Conservation (phyloP, 64 coral and sea anemone genomes). For the Montipora efflorescens region DNA sequence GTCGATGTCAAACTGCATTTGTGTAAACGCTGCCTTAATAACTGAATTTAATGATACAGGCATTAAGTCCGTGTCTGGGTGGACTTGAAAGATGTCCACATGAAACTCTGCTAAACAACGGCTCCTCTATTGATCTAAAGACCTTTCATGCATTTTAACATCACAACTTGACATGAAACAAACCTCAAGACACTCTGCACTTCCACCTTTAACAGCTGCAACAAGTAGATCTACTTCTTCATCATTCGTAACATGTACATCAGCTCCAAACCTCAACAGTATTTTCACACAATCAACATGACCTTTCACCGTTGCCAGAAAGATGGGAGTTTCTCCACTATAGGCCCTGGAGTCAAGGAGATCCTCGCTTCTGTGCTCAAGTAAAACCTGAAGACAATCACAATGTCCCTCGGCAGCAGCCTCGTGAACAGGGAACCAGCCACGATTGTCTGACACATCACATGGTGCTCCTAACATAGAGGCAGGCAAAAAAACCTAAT, state of each 20-base stretch:
- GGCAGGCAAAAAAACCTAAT: neutral
- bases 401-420: slow-evolving; percentile 73
- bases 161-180: neutral
- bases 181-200: slow-evolving; percentile 74
- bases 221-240: slow-evolving; percentile 70
- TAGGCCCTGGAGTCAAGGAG: slow-evolving; percentile 70
- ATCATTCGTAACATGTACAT: slow-evolving; percentile 71
- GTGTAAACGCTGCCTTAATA: no score
- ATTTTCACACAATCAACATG: slow-evolving; percentile 34
- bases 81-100: no score
- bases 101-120: no score
- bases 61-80: no score
- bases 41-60: no score
- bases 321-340: slow-evolving; percentile 84
- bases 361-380: slow-evolving; percentile 65
- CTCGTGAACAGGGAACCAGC: slow-evolving; percentile 92
- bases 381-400: slow-evolving; percentile 58
- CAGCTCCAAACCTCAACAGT: slow-evolving; percentile 56
- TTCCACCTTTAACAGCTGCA: slow-evolving; percentile 81
- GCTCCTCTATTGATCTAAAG: no score
- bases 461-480: slow-evolving; percentile 43
- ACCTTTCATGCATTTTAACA: no score
- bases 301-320: slow-evolving; percentile 67
- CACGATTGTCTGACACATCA: slow-evolving; percentile 86
- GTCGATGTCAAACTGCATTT: no score